These are phyloP conservation scores for Gambusia holbrooki DNA, from an alignment of 2,113 vertebrate species.

Conservation along the genomic window DNA sequence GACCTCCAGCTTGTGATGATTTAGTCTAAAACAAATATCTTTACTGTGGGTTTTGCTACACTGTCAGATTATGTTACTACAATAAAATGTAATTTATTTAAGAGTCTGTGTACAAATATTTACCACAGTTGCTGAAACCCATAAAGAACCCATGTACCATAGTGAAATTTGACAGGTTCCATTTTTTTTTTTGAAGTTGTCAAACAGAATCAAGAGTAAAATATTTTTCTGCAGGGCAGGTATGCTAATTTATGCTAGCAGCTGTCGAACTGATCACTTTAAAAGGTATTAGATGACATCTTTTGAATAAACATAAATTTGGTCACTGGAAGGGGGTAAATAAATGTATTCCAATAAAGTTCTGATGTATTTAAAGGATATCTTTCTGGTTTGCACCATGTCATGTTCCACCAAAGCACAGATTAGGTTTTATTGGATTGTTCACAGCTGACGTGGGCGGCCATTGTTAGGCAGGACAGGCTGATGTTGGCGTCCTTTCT, in stretches of 20 bases:
- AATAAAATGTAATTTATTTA: too few relatives aligned
- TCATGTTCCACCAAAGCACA: conserved; percentile 1
- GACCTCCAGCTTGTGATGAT: too few relatives aligned
- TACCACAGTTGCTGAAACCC: too few relatives aligned
- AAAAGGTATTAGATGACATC: neutral
- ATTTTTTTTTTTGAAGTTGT: neutral
- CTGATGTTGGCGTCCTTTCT: conserved; percentile 31
- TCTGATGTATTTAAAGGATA: neutral
- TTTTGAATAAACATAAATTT: neutral
- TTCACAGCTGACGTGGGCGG: conserved; percentile 36
- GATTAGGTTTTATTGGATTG: conserved; percentile 70
- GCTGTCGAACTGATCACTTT: neutral
- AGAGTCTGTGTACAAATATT: too few relatives aligned
- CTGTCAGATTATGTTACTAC: too few relatives aligned
- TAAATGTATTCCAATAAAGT: neutral
- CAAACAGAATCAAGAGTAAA: neutral
- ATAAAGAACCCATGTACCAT: neutral
- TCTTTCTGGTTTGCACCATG: neutral
- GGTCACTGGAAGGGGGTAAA: neutral
- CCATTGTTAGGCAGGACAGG: conserved; percentile 29
- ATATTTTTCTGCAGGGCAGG: neutral
- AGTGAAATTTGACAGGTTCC: neutral
- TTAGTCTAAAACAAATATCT: too few relatives aligned
- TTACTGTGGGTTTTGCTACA: too few relatives aligned
- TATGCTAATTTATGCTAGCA: neutral